Evolutionary conservation across 2,797 vertebrate genomes (phyloP).

Genomic region (Brachyrhaphis roseni): DNA sequence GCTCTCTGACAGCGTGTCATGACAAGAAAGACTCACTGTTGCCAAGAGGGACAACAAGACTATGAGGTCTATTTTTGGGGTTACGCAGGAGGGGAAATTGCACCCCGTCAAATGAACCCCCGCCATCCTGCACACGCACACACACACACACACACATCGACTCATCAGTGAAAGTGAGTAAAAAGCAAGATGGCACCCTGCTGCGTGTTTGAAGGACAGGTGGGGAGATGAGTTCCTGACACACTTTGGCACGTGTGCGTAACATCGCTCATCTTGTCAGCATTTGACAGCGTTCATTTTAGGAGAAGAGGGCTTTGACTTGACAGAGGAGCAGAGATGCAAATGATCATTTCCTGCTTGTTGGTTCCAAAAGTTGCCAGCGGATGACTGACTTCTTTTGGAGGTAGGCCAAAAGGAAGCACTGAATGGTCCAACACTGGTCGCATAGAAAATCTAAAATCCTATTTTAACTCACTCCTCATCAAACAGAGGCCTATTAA

Average conservation of each 20-base stretch:
- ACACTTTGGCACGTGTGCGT: slow-evolving; percentile 64
- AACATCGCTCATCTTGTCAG: slow-evolving; percentile 62
- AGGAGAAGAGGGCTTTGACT: slow-evolving; percentile 70
- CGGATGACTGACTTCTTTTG: slow-evolving; percentile 58
- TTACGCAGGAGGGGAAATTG: slow-evolving; percentile 55
- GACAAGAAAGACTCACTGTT: slow-evolving; percentile 75
- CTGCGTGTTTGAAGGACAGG: slow-evolving; percentile 72
- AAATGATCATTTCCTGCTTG: slow-evolving; percentile 82
- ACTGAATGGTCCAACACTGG: slow-evolving; percentile 24
- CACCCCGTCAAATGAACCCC: slow-evolving; percentile 32
- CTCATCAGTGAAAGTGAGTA: slow-evolving; percentile 64
- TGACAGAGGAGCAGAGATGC: slow-evolving; percentile 80
- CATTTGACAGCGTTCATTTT: slow-evolving; percentile 78
- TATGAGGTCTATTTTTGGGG: slow-evolving; percentile 73
- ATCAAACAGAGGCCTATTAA: slow-evolving; percentile 11
- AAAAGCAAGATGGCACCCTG: slow-evolving; percentile 72
- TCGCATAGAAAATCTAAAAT: slow-evolving; percentile 21
- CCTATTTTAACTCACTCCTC: slow-evolving; percentile 25
- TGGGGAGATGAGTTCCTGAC: slow-evolving; percentile 78
- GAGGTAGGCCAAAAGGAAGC: slow-evolving; percentile 22
- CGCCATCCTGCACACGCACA: not conserved
- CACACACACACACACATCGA: not conserved
- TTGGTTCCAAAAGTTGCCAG: slow-evolving; percentile 70
- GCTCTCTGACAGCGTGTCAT: slow-evolving; percentile 75
- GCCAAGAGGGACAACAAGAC: slow-evolving; percentile 70